phyloP scores from a whole-genome alignment of 2,797 vertebrate species.

The Amazona ochrocephala region DNA sequence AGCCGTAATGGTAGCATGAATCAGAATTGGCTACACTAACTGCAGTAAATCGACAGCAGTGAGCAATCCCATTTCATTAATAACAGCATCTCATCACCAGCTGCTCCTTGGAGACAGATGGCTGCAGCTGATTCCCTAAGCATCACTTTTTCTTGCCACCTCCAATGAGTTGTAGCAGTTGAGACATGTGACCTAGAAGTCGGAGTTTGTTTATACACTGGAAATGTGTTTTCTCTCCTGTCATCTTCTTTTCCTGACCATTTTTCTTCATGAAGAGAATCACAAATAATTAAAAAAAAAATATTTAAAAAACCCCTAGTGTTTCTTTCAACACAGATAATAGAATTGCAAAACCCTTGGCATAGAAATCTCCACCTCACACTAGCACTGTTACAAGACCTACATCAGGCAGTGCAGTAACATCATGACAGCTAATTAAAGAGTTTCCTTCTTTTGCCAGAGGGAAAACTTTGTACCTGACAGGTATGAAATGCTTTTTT shows the following conservation, averaged over 20 bases:
- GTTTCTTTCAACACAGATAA: not conserved
- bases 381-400: not conserved
- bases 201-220: not conserved
- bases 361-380: not conserved
- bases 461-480: not conserved
- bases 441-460: not conserved
- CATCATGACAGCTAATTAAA: not conserved
- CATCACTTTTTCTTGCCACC: not conserved
- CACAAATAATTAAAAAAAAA: not conserved
- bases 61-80: constrained; percentile 40
- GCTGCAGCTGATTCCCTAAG: constrained; percentile 9
- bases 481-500: not conserved
- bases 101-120: constrained; percentile 32
- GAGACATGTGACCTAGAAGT: not conserved
- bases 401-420: not conserved
- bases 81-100: constrained; percentile 20
- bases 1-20: not conserved
- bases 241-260: not conserved
- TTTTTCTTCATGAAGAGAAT: not conserved
- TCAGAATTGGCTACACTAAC: not conserved
- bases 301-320: no score
- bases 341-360: not conserved
- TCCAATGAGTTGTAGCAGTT: not conserved
- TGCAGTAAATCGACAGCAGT: not conserved
- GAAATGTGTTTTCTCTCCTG: not conserved